Base-by-base conservation (phyloP, 2,888 invertebrate genomes). In the Orthosia incerta region DNA sequence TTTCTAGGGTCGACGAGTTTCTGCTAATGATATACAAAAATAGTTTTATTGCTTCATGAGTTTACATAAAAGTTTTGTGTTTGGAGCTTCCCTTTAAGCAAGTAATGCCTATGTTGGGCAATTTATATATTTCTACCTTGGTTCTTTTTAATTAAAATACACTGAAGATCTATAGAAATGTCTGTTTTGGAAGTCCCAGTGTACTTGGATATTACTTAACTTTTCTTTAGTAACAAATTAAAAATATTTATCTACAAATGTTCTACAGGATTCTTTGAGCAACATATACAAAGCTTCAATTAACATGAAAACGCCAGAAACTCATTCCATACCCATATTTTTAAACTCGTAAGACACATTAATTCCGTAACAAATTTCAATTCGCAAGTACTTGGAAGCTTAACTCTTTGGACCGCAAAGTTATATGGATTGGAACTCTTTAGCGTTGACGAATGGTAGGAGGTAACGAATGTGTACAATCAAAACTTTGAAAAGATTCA, bases 401-500 rank as follows among this genome's bases (percentile, higher is more conserved):
- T 91, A 92, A 91, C 93, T 91, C 92, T 91, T 93, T 91, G 90
- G 89, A 91, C 89, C 90, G 84, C 89, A 89, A 93, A 93, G 93
- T 94, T 93, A 90, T 91, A 91, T 89, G 90, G 86, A 92, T 89
- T 89, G 88, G 87, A 90, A 90, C 91, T 92, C 91, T 90, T 92
- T 91, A 90, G 87, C 91, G 92, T 89, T 94, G 94, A 94, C 93
- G 93, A 93, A 94, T 93, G 89, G 91, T 88, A 88, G 88, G 87
- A 90, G 89, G 93, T 94, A 93, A 95, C 94, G 93, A 94, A 95
- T 95, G 94, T 93, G 93, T 93, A 93, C 93, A 94, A 95, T 95
- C 94, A 95, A 94, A 95, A 95, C 94, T 95, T 95, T 89, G 92
- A 87, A 92, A 91, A 95, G 94, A 95, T 95, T 95, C 93, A 95